A percentile compares a stretch with the other conserved stretches of the same genome.
Conservation (phyloP, 2,797 vertebrate genomes). For the Eidolon dupreanum region DNA sequence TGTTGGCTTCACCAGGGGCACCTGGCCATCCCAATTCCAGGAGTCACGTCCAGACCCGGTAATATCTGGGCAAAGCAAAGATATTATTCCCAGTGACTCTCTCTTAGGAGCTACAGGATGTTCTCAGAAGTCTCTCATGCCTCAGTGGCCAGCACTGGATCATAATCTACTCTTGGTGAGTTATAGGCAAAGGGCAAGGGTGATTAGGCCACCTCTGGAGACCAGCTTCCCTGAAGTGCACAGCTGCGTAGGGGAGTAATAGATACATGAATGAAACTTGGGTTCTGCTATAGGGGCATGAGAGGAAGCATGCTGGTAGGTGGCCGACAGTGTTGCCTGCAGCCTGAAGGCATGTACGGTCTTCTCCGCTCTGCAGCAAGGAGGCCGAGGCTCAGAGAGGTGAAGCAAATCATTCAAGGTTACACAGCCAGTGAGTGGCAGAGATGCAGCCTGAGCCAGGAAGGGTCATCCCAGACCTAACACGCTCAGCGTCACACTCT, state of each 20-base stretch:
- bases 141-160: neutral
- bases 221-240: neutral
- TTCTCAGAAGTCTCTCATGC: neutral
- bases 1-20: neutral
- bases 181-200: neutral
- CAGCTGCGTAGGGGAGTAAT: fast-evolving
- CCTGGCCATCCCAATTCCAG: neutral
- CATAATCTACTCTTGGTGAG: neutral
- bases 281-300: slow-evolving; percentile 5
- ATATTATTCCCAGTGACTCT: neutral
- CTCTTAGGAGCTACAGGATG: neutral
- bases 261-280: neutral
- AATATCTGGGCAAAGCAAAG: neutral
- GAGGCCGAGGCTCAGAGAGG: neutral
- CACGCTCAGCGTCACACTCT: fast-evolving
- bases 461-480: neutral
- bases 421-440: neutral
- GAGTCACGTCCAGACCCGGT: neutral
- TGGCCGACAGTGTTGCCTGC: neutral
- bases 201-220: neutral
- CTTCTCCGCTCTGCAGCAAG: neutral
- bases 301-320: neutral
- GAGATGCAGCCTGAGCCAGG: neutral
- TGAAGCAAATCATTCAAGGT: neutral
- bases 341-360: neutral